Percentiles rank a stretch among this genome's conserved stretches.
Conservation (phyloP, 2,797 vertebrate species). For the Anomalospiza imberbis region DNA sequence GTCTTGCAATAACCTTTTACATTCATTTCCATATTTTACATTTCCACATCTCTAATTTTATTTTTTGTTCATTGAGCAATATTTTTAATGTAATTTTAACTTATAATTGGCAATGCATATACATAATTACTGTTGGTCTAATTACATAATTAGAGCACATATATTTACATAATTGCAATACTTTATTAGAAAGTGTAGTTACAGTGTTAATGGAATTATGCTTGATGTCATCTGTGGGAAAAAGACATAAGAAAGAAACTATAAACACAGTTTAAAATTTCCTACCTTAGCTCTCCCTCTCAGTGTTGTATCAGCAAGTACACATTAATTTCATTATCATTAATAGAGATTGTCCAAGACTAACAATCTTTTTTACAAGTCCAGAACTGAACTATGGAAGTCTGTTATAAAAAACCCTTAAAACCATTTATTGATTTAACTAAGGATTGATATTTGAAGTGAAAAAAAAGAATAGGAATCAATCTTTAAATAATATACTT, state of each 20-base stretch:
- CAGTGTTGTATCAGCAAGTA: neutral
- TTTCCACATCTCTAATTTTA: neutral
- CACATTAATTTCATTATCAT: neutral
- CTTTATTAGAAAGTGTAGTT: constrained; percentile 20
- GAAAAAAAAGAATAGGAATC: neutral
- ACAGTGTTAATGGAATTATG: constrained; percentile 11
- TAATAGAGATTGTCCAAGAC: neutral
- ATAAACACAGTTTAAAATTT: neutral
- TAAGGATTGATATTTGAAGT: neutral
- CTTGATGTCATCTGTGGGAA: neutral
- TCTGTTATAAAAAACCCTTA: neutral
- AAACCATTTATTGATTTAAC: neutral
- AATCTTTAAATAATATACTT: neutral
- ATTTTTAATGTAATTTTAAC: constrained; percentile 20
- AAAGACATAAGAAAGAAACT: neutral
- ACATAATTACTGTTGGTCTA: constrained; percentile 22
- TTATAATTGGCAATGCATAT: constrained; percentile 17
- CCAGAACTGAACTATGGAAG: neutral
- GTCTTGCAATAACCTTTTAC: neutral
- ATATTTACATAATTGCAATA: constrained; percentile 47
- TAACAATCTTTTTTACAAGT: neutral
- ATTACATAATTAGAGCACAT: constrained; percentile 31
- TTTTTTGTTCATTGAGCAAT: neutral
- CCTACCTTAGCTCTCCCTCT: neutral
- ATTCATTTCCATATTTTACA: neutral